Conservation (phyloP, 2,797 vertebrate genomes). For the Orientallactaga sibirica region DNA sequence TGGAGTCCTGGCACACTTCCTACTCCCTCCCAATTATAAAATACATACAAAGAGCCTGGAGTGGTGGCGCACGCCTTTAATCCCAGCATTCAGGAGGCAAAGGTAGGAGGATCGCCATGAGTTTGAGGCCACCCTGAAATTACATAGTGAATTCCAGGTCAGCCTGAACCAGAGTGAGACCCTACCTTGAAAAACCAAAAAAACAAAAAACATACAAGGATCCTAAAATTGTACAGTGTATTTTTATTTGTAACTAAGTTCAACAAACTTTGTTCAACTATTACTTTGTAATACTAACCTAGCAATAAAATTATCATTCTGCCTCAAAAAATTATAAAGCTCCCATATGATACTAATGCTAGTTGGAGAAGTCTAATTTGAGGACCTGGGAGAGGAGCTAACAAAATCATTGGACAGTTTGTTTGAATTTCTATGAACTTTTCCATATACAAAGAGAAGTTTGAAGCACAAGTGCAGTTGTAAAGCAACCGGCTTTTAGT, state of each 20-base stretch:
- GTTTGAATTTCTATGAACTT: constrained; percentile 51
- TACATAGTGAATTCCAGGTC: too few relatives aligned
- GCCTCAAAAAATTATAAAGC: not conserved
- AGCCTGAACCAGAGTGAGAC: too few relatives aligned
- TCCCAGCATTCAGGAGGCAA: too few relatives aligned
- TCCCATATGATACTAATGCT: constrained; percentile 16
- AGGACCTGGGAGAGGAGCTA: not conserved
- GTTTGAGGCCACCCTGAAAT: too few relatives aligned
- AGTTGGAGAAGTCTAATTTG: not conserved
- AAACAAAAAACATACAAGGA: constrained; percentile 38
- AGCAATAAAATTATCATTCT: constrained; percentile 79
- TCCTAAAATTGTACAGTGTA: constrained; percentile 72
- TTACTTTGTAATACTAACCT: constrained; percentile 78
- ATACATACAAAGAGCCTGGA: constrained; percentile 22
- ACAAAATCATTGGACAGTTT: constrained; percentile 20
- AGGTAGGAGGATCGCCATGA: too few relatives aligned
- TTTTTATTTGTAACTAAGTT: constrained; percentile 69
- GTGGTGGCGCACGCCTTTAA: too few relatives aligned
- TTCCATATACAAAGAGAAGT: not conserved
- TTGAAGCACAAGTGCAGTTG: not conserved
- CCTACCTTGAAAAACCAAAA: too few relatives aligned
- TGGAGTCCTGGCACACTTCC: not conserved
- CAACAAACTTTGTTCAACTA: constrained; percentile 23
- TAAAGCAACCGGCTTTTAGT: not conserved
- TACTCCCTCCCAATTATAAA: not conserved